Conservation (phyloP, 35 echinoderm and acorn worm species). For the Apostichopus californicus region DNA sequence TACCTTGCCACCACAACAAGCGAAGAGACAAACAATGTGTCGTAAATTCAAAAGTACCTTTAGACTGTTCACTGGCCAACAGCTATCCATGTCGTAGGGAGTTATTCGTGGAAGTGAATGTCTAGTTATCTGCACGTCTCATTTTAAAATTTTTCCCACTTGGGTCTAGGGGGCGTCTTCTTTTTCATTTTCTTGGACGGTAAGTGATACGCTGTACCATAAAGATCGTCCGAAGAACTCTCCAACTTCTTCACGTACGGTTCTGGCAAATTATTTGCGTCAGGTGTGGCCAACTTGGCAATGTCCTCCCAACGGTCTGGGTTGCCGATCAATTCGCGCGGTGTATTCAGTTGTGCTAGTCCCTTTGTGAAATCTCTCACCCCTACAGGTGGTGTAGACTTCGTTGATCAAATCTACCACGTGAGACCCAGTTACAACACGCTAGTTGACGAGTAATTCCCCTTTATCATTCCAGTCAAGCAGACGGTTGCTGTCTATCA, state of each 20-base stretch:
- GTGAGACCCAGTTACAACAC: constrained; percentile 1
- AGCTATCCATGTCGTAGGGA: neutral
- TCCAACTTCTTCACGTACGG: neutral
- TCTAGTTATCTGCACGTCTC: no score
- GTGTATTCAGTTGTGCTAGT: constrained; percentile 16
- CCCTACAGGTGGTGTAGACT: constrained; percentile 1
- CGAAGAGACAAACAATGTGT: neutral
- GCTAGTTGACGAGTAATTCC: neutral
- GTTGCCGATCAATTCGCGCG: constrained; percentile 33
- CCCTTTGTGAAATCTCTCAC: constrained; percentile 1
- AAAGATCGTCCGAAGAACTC: neutral
- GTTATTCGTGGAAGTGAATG: no score
- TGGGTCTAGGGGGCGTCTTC: no score
- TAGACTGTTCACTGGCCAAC: neutral
- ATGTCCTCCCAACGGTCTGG: constrained; percentile 31
- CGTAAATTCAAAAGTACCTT: neutral
- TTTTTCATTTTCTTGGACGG: neutral
- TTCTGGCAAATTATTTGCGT: no score
- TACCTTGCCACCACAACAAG: constrained; percentile 37
- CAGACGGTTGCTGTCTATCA: neutral
- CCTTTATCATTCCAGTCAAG: constrained; percentile 11
- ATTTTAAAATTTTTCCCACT: constrained; percentile 40
- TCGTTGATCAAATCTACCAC: constrained; percentile 33
- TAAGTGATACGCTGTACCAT: constrained; percentile 32
- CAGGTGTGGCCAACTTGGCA: neutral